Evolutionary conservation across 2,888 invertebrate species (phyloP).

Genomic region (Coremacera marginata): DNA sequence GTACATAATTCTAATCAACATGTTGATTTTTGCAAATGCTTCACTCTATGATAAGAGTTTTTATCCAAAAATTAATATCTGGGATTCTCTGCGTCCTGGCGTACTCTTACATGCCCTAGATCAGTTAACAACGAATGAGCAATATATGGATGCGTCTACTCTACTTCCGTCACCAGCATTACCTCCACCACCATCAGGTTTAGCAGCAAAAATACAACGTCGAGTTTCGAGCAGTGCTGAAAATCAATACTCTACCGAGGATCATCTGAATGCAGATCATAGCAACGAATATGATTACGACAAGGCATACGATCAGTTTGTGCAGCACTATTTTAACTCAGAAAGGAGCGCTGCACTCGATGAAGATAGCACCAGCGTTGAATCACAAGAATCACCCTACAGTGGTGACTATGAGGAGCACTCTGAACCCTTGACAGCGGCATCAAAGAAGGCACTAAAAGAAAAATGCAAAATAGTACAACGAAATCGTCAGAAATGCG

Average conservation of each 20-base stretch:
- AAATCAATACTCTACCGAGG: constrained; percentile 39
- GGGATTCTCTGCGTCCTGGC: constrained; percentile 44
- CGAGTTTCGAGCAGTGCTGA: constrained; percentile 38
- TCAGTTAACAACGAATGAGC: constrained; percentile 39
- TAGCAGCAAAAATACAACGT: constrained; percentile 26
- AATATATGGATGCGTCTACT: constrained; percentile 22
- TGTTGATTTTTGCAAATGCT: background rate
- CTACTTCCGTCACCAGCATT: background rate
- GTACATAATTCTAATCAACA: background rate
- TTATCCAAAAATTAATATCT: constrained; percentile 3
- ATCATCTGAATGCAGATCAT: constrained; percentile 46
- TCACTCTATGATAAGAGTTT: background rate
- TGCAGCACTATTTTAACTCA: constrained; percentile 66
- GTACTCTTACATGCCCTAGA: constrained; percentile 46
- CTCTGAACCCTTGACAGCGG: constrained; percentile 28
- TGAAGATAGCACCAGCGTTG: constrained; percentile 39
- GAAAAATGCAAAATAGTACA: constrained; percentile 74
- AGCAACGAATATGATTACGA: constrained; percentile 57
- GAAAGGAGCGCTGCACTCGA: constrained; percentile 67
- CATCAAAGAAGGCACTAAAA: constrained; percentile 41
- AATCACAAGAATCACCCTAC: constrained; percentile 38
- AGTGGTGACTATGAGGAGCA: constrained; percentile 41
- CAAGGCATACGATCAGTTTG: constrained; percentile 63
- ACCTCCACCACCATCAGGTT: background rate
- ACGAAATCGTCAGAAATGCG: constrained; percentile 75